Base-by-base conservation (phyloP, 2,888 invertebrate species). In the Eupithecia tripunctaria region DNA sequence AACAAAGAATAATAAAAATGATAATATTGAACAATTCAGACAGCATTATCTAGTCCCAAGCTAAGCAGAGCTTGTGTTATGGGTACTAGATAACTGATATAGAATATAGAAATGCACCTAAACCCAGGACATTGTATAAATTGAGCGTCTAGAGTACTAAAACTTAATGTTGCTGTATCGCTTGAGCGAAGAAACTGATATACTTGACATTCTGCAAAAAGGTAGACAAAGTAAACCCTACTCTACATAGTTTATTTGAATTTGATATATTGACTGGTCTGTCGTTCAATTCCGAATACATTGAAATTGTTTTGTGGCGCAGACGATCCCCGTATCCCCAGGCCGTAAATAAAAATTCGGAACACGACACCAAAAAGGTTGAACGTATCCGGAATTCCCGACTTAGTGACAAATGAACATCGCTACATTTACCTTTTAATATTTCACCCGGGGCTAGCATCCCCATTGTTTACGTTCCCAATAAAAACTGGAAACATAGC, bases 401-500 rank as follows among this genome's bases (percentile, higher is more conserved):
- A 60, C 29, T 29, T 29, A 18, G 60, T 63, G 67, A 70, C 56
- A 56, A 70, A 70, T 70, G 29, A 65, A 68, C 62, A 47, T 60
- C n/a, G 36, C 43, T 21, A 68, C 47, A 36, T 36, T 36, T 25
- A 59, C 29, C 43, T 70, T 38, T 63, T 56, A 56, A 56, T 32
- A 62, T 38, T 70, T 51, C 27, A 64, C 14, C 56, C 38, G 47
- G 69, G 25, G 67, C 63, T 72, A 75, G 64, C 64, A 21, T 43
- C 62, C 36, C 66, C 62, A 71, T 74, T 51, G 64, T 67, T 72
- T 71, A 74, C 75, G 64, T 60, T 72, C 59, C 64, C 67, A 72
- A 72, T 75, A 72, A 72, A 74, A 75, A 75, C 70, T 67, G 72
- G 72, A 75, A 72, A 67, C 64, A 51, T 64, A 69, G 71, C 74